phyloP scores from a whole-genome alignment of 2,797 vertebrate species.

The Pipistrellus kuhlii region DNA sequence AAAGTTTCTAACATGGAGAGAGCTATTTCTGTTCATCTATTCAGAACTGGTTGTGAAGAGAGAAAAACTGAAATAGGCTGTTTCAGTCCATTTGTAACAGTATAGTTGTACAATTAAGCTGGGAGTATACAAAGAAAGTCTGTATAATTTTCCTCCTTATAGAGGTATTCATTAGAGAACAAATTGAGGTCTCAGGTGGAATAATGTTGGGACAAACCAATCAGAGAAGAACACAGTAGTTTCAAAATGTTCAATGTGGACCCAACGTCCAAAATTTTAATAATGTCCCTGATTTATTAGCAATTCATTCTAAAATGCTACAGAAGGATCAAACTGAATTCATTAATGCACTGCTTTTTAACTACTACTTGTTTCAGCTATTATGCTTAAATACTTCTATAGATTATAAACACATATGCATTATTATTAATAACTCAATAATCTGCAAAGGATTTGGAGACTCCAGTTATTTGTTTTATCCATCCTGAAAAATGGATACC shows the following conservation, averaged over 20 bases:
- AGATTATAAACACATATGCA: slow-evolving; percentile 17
- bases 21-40: slow-evolving; percentile 82
- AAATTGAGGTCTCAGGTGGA: slow-evolving; percentile 58
- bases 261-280: slow-evolving; percentile 42
- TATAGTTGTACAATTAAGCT: slow-evolving; percentile 62
- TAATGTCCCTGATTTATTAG: slow-evolving; percentile 28
- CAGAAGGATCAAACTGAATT: slow-evolving; percentile 41
- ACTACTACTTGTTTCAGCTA: neutral
- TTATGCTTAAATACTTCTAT: slow-evolving; percentile 6
- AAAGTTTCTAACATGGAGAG: slow-evolving; percentile 79
- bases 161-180: slow-evolving; percentile 34
- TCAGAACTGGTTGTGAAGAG: slow-evolving; percentile 63
- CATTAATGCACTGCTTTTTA: neutral
- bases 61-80: slow-evolving; percentile 66
- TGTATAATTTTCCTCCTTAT: slow-evolving; percentile 66
- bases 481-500: neutral
- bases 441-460: neutral
- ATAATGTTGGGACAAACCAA: slow-evolving; percentile 66
- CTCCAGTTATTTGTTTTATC: neutral
- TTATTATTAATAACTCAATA: slow-evolving; percentile 33
- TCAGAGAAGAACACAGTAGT: slow-evolving; percentile 16
- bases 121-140: slow-evolving; percentile 71
- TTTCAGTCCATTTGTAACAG: slow-evolving; percentile 75
- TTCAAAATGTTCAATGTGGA: slow-evolving; percentile 32
- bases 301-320: slow-evolving; percentile 63